phyloP scores from a whole-genome alignment of 2,888 invertebrate species.

The Orthosia incerta region DNA sequence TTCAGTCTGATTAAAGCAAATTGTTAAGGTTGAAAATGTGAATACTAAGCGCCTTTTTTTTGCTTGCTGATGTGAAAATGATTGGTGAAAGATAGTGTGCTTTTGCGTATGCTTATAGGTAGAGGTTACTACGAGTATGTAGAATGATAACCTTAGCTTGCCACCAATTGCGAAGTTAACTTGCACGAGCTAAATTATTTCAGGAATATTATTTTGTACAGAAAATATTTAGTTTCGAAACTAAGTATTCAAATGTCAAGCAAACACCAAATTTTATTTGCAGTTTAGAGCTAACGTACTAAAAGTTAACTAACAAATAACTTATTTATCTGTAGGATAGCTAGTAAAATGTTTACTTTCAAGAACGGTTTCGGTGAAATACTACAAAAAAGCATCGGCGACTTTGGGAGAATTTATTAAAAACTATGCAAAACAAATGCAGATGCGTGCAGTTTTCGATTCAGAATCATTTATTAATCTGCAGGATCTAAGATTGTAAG shows the following conservation, averaged over 20 bases:
- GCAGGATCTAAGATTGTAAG: not conserved
- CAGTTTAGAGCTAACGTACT: conserved; percentile 4
- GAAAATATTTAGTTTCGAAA: conserved; percentile 7
- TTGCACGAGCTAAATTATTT: not conserved
- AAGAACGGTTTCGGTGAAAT: not conserved
- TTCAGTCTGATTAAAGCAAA: not conserved
- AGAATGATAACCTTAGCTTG: not conserved
- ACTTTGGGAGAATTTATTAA: not conserved
- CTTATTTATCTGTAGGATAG: not conserved
- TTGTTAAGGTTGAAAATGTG: conserved; percentile 5
- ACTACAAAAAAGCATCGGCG: not conserved
- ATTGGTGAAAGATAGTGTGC: not conserved
- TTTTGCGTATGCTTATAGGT: not conserved
- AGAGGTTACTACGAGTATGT: not conserved
- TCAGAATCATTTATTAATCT: not conserved
- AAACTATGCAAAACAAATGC: not conserved
- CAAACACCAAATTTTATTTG: not conserved
- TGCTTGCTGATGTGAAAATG: not conserved
- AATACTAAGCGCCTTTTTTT: not conserved
- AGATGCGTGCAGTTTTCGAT: conserved; percentile 2
- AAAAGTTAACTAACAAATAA: no score
- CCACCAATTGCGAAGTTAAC: conserved; percentile 1
- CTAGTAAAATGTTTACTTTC: not conserved
- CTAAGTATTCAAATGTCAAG: not conserved
- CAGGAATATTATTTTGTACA: not conserved